Evolutionary conservation across 2,797 vertebrate genomes (phyloP).

Genomic region (Mormyrops attenuatus): DNA sequence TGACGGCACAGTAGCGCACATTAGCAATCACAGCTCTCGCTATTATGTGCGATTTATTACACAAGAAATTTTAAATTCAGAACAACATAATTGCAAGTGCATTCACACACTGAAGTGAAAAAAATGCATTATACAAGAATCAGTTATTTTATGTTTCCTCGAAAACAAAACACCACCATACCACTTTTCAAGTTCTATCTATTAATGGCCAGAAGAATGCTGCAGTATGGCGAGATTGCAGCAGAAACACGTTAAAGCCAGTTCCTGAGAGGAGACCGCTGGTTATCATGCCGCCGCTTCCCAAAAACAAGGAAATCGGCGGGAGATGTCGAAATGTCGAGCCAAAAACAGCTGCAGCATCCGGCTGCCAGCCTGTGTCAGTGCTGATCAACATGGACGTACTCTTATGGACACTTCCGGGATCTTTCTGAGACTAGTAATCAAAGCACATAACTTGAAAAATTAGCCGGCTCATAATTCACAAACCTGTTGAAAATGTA

Average conservation of each 20-base stretch:
- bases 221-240: neutral
- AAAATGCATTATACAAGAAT: neutral
- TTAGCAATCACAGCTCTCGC: neutral
- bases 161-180: neutral
- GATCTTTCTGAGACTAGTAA: neutral
- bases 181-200: neutral
- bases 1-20: neutral
- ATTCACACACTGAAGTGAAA: neutral
- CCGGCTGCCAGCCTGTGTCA: neutral
- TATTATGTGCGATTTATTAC: conserved; percentile 5
- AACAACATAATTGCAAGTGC: conserved; percentile 4
- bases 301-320: neutral
- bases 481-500: neutral
- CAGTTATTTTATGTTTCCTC: neutral
- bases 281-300: neutral
- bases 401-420: neutral
- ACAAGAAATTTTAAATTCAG: neutral
- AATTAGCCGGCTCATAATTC: neutral
- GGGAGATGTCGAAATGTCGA: neutral
- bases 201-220: neutral
- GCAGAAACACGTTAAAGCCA: neutral
- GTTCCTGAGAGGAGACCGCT: neutral
- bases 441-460: neutral
- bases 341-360: neutral
- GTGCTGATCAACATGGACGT: neutral